Evolutionary conservation across 2,888 invertebrate genomes (phyloP).

Genomic region (Spicauda simplicius): DNA sequence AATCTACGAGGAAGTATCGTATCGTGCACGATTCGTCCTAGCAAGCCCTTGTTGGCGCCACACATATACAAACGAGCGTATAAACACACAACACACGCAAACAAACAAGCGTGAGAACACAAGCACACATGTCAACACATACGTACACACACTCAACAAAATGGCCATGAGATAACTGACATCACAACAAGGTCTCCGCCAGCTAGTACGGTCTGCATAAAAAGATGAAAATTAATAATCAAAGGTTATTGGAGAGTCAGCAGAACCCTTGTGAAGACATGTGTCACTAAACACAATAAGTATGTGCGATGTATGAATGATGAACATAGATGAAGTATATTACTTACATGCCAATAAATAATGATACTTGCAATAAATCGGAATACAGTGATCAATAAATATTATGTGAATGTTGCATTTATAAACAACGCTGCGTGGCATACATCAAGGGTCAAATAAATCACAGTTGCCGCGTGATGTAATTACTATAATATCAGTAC

Average conservation of each 20-base stretch:
- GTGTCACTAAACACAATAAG: no score
- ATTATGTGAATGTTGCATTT: neutral
- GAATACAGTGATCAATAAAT: no score
- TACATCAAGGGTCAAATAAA: slow-evolving; percentile 11
- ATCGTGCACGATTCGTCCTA: slow-evolving; percentile 74
- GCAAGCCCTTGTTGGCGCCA: slow-evolving; percentile 61
- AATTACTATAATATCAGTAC: slow-evolving; percentile 7
- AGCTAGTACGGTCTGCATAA: slow-evolving; percentile 60
- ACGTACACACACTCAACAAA: slow-evolving; percentile 50
- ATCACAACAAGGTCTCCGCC: slow-evolving; percentile 74
- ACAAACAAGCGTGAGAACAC: slow-evolving; percentile 32
- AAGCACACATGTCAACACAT: slow-evolving; percentile 41
- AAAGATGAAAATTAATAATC: slow-evolving; percentile 39
- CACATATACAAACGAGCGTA: slow-evolving; percentile 42
- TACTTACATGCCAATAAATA: neutral
- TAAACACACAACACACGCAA: slow-evolving; percentile 6
- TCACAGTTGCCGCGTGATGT: slow-evolving; percentile 12
- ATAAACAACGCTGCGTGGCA: slow-evolving; percentile 8
- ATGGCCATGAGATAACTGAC: slow-evolving; percentile 81
- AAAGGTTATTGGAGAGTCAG: neutral
- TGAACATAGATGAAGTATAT: no score
- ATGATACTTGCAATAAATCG: no score
- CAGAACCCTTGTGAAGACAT: no score
- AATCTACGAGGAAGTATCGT: slow-evolving; percentile 74
- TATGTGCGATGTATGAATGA: no score